phyloP scores from a whole-genome alignment of 2,797 vertebrate species.

The Falco peregrinus region DNA sequence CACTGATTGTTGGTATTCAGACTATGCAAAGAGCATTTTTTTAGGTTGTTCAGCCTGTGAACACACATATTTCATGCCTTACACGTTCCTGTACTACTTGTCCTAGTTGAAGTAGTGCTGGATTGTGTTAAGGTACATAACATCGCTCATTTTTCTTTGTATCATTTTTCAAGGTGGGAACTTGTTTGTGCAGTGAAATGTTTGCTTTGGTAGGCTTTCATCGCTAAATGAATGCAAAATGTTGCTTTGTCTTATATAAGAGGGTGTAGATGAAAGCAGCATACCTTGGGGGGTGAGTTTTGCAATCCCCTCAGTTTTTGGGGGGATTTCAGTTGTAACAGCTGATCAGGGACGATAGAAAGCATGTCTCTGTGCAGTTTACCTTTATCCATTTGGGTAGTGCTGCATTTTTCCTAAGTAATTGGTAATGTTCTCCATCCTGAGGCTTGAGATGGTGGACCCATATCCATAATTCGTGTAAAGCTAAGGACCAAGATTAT shows the following conservation, averaged over 20 bases:
- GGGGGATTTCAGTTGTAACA: neutral
- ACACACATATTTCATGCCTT: neutral
- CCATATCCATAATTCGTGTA: neutral
- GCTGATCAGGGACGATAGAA: neutral
- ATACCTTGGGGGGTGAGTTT: neutral
- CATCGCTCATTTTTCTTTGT: neutral
- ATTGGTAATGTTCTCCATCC: neutral
- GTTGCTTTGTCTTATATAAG: neutral
- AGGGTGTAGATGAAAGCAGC: neutral
- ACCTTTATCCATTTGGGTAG: neutral
- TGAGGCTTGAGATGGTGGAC: neutral
- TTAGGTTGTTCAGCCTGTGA: neutral
- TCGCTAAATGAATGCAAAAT: accelerated
- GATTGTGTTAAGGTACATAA: neutral
- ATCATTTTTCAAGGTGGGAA: accelerated
- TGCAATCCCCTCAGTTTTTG: neutral
- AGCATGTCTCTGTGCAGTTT: neutral
- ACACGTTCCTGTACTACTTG: neutral
- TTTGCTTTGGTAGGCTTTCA: neutral
- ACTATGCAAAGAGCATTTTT: neutral
- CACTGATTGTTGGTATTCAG: neutral
- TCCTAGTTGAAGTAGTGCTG: neutral
- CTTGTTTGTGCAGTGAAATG: neutral
- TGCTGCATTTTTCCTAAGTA: neutral
- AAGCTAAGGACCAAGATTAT: neutral